Base-by-base conservation (phyloP, 2,888 invertebrate genomes). In the Encarsia formosa region DNA sequence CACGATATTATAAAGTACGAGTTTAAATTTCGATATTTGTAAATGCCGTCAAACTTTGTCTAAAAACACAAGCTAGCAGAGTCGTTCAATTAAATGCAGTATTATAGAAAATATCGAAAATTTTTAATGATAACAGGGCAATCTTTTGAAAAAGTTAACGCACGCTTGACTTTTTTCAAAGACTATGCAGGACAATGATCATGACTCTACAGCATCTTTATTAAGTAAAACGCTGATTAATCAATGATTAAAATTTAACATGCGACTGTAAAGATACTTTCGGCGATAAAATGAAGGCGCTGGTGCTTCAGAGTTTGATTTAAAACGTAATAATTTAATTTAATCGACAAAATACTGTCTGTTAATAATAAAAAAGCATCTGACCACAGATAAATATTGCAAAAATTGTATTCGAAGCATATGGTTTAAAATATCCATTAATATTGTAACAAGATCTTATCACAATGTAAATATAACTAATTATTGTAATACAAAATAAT, bases 401-500 rank as follows among this genome's bases (percentile, higher is more conserved):
- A n/a, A n/a, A n/a, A n/a, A n/a, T n/a, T n/a, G n/a, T n/a, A n/a
- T n/a, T n/a, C n/a, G n/a, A n/a, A n/a, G n/a, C n/a, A n/a, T n/a
- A n/a, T n/a, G n/a, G n/a, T n/a, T n/a, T n/a, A n/a, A n/a, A n/a
- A n/a, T 31, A 34, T 8, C 41, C 45, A 49, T 52, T 49, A 37
- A 26, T 49, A 52, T 37, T 52, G 38, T 52, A 51, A 54, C 38
- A 18, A 56, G 48, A 52, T 52, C 37, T 52, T 46, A 49, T 52
- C 23, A 24, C 49, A 49, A 37, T 57, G 57, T 57, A 57, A 46
- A 57, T 55, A 55, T 43, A 41, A 52, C 44, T 52, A 52, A 54
- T 52, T 52, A 50, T 57, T 57, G 55, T 57, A 57, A 55, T 57
- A 55, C 49, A 32, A 57, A 44, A 24, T 55, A 55, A 40, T 44